Evolutionary conservation across 2,113 vertebrate genomes (phyloP).

Genomic region (Atlantisia rogersi): DNA sequence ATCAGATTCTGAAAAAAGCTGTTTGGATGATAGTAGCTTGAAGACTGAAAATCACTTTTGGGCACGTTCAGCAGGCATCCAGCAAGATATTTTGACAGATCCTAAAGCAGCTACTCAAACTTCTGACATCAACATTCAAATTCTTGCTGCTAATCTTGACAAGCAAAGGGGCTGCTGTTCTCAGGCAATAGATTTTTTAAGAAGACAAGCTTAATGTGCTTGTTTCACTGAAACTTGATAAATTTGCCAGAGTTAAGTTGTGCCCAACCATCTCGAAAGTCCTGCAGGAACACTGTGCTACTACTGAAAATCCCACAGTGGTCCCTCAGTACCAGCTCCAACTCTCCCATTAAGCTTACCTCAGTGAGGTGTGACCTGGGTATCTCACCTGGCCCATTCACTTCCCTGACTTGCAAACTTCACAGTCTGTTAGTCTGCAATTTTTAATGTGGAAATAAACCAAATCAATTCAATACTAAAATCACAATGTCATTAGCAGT

Average conservation of each 20-base stretch:
- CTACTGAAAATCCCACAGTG: neutral
- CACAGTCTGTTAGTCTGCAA: neutral
- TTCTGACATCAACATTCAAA: constrained; percentile 26
- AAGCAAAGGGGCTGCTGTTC: constrained; percentile 10
- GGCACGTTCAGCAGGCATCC: constrained; percentile 10
- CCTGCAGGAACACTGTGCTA: neutral
- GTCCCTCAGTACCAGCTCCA: neutral
- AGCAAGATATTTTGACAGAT: constrained; percentile 48
- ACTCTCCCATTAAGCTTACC: neutral
- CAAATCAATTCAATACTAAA: neutral
- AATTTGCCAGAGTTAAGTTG: neutral
- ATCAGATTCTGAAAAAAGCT: constrained; percentile 10
- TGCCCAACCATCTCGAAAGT: neutral
- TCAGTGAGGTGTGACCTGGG: neutral
- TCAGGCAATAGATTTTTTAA: constrained; percentile 4
- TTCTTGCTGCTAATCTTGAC: constrained; percentile 33
- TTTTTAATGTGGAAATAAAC: neutral
- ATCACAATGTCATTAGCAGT: neutral
- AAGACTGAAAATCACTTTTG: constrained; percentile 35
- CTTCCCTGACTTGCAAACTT: neutral
- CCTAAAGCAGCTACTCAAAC: constrained; percentile 25
- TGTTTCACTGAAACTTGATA: constrained; percentile 1
- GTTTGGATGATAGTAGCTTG: neutral
- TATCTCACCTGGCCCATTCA: neutral
- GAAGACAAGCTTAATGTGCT: neutral